Evolutionary conservation across 2,888 invertebrate genomes (phyloP).

Genomic region (Caenorhabditis panamensis): DNA sequence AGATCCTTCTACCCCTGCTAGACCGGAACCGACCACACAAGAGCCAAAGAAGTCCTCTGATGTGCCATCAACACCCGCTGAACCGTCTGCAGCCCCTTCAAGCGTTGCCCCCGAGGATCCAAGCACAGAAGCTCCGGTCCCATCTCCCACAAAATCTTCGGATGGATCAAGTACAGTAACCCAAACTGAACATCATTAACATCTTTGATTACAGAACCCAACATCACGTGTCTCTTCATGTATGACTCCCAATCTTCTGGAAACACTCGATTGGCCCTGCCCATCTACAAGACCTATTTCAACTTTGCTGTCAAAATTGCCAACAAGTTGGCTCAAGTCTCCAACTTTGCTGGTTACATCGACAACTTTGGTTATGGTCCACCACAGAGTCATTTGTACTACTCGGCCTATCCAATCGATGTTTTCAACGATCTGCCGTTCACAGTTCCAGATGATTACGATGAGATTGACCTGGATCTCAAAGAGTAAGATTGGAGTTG

Average conservation of each 20-base stretch:
- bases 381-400: background rate
- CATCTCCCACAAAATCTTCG: background rate
- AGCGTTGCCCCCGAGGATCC: background rate
- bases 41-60: no score
- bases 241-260: constrained; percentile 28
- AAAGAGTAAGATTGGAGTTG: background rate
- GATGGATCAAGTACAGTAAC: background rate
- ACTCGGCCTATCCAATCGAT: background rate
- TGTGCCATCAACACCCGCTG: no score
- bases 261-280: background rate
- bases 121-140: background rate
- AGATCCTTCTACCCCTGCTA: no score
- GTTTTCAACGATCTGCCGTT: background rate
- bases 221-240: constrained; percentile 44
- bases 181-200: no score
- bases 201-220: constrained; percentile 22
- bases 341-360: background rate
- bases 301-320: constrained; percentile 16
- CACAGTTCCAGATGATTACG: background rate
- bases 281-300: constrained; percentile 17
- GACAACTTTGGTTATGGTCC: constrained; percentile 19
- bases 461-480: background rate
- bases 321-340: background rate
- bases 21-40: no score
- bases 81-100: background rate